These are phyloP conservation scores for Pseudanteris insignis DNA, from an alignment of 2,888 invertebrate species.

Conservation along the genomic window DNA sequence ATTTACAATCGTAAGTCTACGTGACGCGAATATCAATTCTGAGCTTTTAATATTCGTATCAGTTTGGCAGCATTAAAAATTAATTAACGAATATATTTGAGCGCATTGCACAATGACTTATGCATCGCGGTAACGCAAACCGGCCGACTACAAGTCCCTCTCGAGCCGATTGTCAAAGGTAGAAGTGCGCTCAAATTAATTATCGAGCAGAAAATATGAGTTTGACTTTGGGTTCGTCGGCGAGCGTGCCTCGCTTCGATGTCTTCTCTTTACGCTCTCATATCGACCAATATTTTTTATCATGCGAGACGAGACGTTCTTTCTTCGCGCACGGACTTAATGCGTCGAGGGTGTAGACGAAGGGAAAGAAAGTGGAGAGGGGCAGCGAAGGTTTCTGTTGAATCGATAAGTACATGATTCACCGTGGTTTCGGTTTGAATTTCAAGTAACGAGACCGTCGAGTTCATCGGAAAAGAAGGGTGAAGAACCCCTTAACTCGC, in stretches of 20 bases:
- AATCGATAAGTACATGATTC: conserved; percentile 64
- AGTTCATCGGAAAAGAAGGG: conserved; percentile 33
- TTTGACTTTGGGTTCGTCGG: conserved; percentile 16
- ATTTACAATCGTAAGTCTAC: too few relatives aligned
- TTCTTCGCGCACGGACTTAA: conserved; percentile 45
- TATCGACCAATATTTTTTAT: conserved; percentile 46
- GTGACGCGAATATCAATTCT: too few relatives aligned
- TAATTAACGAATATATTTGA: conserved; percentile 30
- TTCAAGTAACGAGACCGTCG: conserved; percentile 51
- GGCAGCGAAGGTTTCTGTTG: conserved; percentile 50
- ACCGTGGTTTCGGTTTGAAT: conserved; percentile 59
- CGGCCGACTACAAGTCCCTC: conserved; percentile 27
- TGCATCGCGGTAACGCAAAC: conserved; percentile 22
- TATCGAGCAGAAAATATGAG: conserved; percentile 39
- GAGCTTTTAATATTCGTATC: conserved; percentile 8
- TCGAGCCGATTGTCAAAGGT: conserved; percentile 32
- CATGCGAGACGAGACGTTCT: conserved; percentile 53
- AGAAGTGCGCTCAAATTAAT: conserved; percentile 48
- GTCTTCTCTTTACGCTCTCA: conserved; percentile 16
- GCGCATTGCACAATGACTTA: conserved; percentile 18
- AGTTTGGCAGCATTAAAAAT: conserved; percentile 10
- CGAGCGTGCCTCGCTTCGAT: background rate
- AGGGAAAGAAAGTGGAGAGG: conserved; percentile 37
- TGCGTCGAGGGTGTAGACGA: conserved; percentile 35
- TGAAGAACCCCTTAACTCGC: conserved; percentile 34